Conservation (phyloP, 2,888 invertebrate species). For the Hemaris fuciformis region DNA sequence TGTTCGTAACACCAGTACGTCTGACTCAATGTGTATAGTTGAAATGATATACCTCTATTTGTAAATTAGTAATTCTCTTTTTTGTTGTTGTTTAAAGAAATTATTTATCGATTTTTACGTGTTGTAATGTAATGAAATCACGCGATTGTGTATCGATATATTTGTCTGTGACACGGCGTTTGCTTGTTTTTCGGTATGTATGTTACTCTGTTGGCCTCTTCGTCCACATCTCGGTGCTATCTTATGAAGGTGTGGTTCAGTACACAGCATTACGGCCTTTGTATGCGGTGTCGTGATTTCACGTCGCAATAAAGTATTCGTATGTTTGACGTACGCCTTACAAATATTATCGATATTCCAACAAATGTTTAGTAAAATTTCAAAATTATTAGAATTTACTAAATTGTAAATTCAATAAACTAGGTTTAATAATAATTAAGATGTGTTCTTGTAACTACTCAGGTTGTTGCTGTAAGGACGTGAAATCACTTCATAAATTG, state of each 20-base stretch:
- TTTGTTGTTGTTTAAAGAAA: conserved; percentile 53
- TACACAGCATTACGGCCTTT: background rate
- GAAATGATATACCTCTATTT: conserved; percentile 42
- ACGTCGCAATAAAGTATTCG: background rate
- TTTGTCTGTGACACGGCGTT: conserved; percentile 7
- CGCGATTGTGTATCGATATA: conserved; percentile 24
- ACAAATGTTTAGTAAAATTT: too few species aligned
- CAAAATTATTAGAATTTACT: too few species aligned
- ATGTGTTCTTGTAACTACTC: background rate
- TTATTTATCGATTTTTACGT: conserved; percentile 40
- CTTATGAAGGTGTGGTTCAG: background rate
- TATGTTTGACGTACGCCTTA: background rate
- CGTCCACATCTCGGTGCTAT: conserved; percentile 18
- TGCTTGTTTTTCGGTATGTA: background rate
- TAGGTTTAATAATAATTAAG: too few species aligned
- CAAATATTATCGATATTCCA: too few species aligned
- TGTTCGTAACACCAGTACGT: background rate
- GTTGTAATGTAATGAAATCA: conserved; percentile 47
- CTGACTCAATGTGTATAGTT: conserved; percentile 35
- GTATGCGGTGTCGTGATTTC: background rate
- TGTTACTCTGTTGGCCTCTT: background rate
- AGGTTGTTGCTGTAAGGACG: background rate
- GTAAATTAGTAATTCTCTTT: conserved; percentile 44
- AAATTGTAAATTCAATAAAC: too few species aligned
- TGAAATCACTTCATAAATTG: background rate